Evolutionary conservation across 2,888 invertebrate genomes (phyloP).

Genomic region (Athalia circularis): DNA sequence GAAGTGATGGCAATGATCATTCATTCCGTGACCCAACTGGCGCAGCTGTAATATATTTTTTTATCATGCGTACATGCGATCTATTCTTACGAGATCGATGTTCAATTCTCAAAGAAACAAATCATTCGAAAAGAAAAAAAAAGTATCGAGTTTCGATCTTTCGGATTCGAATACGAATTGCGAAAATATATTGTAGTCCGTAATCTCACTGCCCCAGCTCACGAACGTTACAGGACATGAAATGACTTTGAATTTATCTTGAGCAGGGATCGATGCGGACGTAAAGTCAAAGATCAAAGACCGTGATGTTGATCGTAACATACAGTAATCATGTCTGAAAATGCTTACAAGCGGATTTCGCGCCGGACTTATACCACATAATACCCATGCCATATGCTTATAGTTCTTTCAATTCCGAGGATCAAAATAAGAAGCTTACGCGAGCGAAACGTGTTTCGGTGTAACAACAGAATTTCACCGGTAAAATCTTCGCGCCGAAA

Average conservation of each 20-base stretch:
- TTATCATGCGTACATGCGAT: background rate
- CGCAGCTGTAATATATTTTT: constrained; percentile 29
- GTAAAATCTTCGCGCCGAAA: too few species aligned
- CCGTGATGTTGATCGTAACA: background rate
- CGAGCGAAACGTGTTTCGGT: background rate
- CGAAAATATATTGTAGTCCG: background rate
- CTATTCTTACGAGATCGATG: background rate
- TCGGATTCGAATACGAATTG: background rate
- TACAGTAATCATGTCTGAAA: background rate
- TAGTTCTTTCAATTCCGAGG: constrained; percentile 18
- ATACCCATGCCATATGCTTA: background rate
- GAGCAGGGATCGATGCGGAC: background rate
- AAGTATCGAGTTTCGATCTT: too few species aligned
- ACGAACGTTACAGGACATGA: background rate
- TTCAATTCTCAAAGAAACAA: too few species aligned
- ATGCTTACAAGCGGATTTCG: constrained; percentile 25
- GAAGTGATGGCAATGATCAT: background rate
- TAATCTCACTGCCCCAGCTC: background rate
- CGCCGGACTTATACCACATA: background rate
- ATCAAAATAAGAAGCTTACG: constrained; percentile 31
- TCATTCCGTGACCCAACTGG: background rate
- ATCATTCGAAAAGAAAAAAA: too few species aligned
- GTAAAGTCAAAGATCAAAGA: constrained; percentile 30
- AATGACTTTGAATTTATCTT: constrained; percentile 14
- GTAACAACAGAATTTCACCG: background rate